Evolutionary conservation across 1,140 invertebrate genomes (phyloP).

Genomic region (Brachionus calyciflorus): DNA sequence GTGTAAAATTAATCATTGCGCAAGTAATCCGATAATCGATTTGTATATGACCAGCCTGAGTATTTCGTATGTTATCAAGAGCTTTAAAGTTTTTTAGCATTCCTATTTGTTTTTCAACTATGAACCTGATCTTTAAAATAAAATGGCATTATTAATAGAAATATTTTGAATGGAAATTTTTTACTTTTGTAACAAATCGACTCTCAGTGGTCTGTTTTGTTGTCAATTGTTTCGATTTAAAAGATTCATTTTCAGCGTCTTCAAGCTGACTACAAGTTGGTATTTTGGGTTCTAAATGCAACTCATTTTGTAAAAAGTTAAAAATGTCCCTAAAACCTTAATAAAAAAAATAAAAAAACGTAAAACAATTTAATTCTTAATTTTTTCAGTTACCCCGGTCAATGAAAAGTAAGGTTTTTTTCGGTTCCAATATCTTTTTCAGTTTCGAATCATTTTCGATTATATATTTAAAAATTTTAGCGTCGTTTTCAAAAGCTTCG

Average conservation of each 20-base stretch:
- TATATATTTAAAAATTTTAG: background rate
- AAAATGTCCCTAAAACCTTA: background rate
- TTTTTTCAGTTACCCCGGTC: background rate
- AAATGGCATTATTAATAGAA: background rate
- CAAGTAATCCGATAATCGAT: conserved; percentile 3
- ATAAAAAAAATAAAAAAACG: background rate
- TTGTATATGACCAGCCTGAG: background rate
- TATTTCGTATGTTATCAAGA: background rate
- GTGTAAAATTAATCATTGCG: background rate
- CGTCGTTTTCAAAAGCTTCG: background rate
- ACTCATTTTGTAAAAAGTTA: background rate
- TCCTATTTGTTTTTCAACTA: background rate
- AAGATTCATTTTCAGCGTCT: background rate
- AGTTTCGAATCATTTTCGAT: background rate
- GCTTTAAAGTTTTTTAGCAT: background rate
- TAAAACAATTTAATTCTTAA: background rate
- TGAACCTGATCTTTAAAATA: background rate
- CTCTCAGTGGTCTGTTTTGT: background rate
- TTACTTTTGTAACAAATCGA: background rate
- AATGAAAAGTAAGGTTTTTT: background rate
- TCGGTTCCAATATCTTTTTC: background rate
- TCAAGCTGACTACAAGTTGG: background rate
- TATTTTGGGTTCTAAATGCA: background rate
- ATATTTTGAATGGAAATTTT: no score
- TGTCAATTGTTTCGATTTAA: background rate